Conservation (phyloP, 2,113 vertebrate species). For the Aleadryas rufinucha region DNA sequence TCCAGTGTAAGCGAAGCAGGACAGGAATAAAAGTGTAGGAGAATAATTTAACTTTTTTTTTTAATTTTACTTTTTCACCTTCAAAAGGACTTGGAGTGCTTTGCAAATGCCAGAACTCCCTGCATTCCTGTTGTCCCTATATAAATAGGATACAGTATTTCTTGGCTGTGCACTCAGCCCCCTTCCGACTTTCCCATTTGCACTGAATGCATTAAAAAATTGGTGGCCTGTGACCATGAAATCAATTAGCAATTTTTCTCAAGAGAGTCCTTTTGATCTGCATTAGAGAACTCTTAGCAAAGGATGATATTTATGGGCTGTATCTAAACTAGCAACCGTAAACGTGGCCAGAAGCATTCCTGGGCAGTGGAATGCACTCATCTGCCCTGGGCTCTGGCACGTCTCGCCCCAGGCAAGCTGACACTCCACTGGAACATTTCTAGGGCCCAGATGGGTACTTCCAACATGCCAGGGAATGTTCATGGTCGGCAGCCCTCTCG, state of each 20-base stretch:
- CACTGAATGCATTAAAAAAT: neutral
- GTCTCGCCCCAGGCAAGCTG: neutral
- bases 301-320: neutral
- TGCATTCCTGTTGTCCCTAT: neutral
- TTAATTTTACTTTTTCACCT: neutral
- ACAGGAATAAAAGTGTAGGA: neutral
- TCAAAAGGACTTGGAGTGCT: neutral
- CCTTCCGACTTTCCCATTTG: neutral
- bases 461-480: neutral
- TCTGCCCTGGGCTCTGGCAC: neutral
- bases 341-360: neutral
- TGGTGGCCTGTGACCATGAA: neutral
- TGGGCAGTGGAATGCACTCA: neutral
- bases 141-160: neutral
- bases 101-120: neutral
- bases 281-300: neutral
- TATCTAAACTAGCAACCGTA: neutral
- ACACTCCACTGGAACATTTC: neutral
- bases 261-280: neutral
- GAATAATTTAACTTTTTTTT: neutral
- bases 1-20: neutral
- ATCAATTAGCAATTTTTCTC: neutral
- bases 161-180: neutral
- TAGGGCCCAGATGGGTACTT: neutral
- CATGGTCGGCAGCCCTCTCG: neutral